Conservation (phyloP, 1,140 invertebrate genomes). For the Agraylea sexmaculata region DNA sequence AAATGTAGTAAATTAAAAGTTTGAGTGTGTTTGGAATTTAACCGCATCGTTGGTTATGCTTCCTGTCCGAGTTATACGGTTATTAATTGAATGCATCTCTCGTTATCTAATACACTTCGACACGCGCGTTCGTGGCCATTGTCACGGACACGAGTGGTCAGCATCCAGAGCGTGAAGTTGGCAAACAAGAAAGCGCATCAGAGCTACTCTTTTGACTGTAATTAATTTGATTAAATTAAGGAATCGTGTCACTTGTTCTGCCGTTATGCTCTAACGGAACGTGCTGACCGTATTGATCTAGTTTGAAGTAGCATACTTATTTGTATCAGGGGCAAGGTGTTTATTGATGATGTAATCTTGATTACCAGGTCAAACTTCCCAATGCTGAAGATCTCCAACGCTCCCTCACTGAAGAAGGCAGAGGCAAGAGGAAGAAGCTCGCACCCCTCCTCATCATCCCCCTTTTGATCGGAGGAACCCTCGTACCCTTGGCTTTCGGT, state of each 20-base stretch:
- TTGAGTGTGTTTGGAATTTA: no score
- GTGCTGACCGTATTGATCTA: not conserved
- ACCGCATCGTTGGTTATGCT: no score
- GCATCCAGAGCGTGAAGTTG: no score
- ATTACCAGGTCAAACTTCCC: slow-evolving; percentile 49
- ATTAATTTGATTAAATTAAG: slow-evolving; percentile 2
- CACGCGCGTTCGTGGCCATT: no score
- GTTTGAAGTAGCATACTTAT: not conserved
- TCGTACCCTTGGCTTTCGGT: slow-evolving; percentile 66
- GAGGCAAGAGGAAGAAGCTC: slow-evolving; percentile 56
- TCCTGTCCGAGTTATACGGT: no score
- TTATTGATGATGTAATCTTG: slow-evolving; percentile 2
- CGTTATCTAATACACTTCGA: no score
- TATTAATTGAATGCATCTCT: no score
- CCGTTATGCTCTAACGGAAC: not conserved
- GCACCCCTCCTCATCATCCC: slow-evolving; percentile 62
- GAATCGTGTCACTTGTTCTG: not conserved
- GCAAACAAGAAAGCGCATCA: not conserved
- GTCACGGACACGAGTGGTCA: no score
- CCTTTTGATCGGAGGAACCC: slow-evolving; percentile 61
- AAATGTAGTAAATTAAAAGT: no score
- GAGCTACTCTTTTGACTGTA: not conserved
- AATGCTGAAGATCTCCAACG: slow-evolving; percentile 48
- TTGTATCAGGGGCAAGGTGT: not conserved
- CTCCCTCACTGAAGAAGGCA: slow-evolving; percentile 46